Evolutionary conservation across 2,113 vertebrate species (phyloP), one percentile per base, ranked within the genome.

Genomic region (Peromyscus maniculatus): DNA sequence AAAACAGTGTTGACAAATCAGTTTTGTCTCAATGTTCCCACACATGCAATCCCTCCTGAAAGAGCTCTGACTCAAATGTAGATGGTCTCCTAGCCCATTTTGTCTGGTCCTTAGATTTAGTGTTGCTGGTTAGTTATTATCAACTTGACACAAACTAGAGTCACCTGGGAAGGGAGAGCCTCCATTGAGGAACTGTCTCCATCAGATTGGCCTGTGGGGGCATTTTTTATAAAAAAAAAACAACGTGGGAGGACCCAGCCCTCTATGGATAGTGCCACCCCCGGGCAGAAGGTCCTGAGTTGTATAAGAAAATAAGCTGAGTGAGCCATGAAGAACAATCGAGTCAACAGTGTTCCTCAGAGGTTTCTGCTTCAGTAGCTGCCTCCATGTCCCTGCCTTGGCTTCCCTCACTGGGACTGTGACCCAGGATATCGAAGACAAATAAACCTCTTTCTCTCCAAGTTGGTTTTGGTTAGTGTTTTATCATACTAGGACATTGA

Each of bases 1-100:
- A 57, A 75, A 86, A 72, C 13, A 89, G 33, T 75, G 84, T 93
- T 79, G 28, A 92, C 36, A 86, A 89, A 80, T 91, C 36, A 57
- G 75, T 91, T 89, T 93, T 74, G 78, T 67, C 62, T 87, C 57
- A 75, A 46, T 57, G 89, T 89, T 9, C 28, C 49, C 67, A 55
- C 26, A 87, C 64, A 52, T 62, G 15, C 46, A 83, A 13, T 87
- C n/a, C 36, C 22, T 94, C 39, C 46, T 75, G 39, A 57, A 94
- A 96, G 62, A 59, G 17, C 57, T 80, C 66, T 91, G 12, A 62
- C 55, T 91, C 39, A 79, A 46, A 82, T 77, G 6, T 36, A 26
- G 66, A 88, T 84, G 22, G 28, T 84, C 33, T 77, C 36, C 52
- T 87, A 86, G 26, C 43, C 28, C 7, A 5, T 21, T 19, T 19